Base-by-base conservation (phyloP, 2,888 invertebrate genomes). In the Atethmia centrago region DNA sequence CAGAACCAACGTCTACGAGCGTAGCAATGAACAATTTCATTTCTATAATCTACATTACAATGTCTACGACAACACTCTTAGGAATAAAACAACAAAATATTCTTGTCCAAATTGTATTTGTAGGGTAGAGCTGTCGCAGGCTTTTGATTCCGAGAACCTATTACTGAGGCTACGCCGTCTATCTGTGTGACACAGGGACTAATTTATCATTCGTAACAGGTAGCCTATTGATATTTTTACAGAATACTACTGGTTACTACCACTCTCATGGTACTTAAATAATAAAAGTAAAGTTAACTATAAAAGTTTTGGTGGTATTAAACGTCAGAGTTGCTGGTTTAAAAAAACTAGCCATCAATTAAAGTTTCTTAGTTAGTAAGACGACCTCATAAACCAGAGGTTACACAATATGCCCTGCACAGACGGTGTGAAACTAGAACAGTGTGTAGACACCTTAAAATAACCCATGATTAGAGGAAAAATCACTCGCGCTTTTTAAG, bases 401-500 rank as follows among this genome's bases (percentile, higher is more conserved):
- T 78, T 78, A 68, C 78, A 75, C 81, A 78, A 78, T 66, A 45
- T 75, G 47, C 55, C 31, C 10, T 42, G 42, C 79, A 55, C 49
- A 79, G 36, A 31, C 77, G 45, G 25, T 67, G 47, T 3, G 56
- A 16, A 81, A 81, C 31, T 81, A 28, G 78, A 63, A 75, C 81
- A 75, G 76, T 58, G 28, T 67, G 47, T 81, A 81, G 76, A 67
- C 31, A 67, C 81, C 78, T 75, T 63, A 81, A 78, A 78, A 78
- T 78, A 78, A 49, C 81, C 51, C 62, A 31, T 58, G 68, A 45
- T 74, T n/a, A 51, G 42, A 28, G 42, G 1, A 16, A 14, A n/a
- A 25, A 40, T 55, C 1, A 31, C n/a, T 19, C 28, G 19, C 1
- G 9, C 10, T 56, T 56, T 19, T 36, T 36, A 36, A 36, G 36